Base-by-base conservation (phyloP, 2,797 vertebrate species). In the Takifugu rubripes region DNA sequence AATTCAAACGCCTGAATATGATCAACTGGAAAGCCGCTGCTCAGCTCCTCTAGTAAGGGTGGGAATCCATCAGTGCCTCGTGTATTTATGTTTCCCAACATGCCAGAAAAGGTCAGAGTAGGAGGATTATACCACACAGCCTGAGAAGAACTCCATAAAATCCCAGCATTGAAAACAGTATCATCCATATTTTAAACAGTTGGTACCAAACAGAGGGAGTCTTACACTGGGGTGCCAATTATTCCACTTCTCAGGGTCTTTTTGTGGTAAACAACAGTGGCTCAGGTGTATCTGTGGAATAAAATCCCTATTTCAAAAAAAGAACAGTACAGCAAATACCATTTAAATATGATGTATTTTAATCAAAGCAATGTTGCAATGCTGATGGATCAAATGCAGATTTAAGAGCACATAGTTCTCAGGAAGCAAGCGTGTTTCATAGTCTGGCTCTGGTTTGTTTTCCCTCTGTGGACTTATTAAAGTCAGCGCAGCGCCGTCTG, bases 161-260 rank as follows among this genome's bases (percentile, higher is more conserved):
- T 68, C 69, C 49, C 64, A 14, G 83, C 83, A 87, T 88, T 88
- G 87, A 86, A 89, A 91, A 90, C 88, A 90, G 87, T 89, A 91
- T 84, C 91, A 92, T 92, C 84, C 90, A 91, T 91, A 91, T 92
- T 91, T 91, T 87, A 92, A 91, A 87, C 87, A 89, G 85, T 87
- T 87, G 87, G 87, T 73, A 84, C 78, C 78, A 83, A 85, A 87
- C 89, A 81, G 82, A 81, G 86, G 82, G 78, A 84, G 82, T 69
- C 74, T 79, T 86, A 76, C 89, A 84, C 86, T 71, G 75, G 85
- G 80, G 89, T 91, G 90, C 91, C 89, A 92, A 91, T 92, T 92
- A 91, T 87, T 86, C 85, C 66, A 81, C 88, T 87, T 86, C 89
- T 88, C 82, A 72, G 77, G 81, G 85, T 86, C 36, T 44, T 87